Conservation (phyloP, 2,113 vertebrate genomes). For the Dasyurus viverrinus region DNA sequence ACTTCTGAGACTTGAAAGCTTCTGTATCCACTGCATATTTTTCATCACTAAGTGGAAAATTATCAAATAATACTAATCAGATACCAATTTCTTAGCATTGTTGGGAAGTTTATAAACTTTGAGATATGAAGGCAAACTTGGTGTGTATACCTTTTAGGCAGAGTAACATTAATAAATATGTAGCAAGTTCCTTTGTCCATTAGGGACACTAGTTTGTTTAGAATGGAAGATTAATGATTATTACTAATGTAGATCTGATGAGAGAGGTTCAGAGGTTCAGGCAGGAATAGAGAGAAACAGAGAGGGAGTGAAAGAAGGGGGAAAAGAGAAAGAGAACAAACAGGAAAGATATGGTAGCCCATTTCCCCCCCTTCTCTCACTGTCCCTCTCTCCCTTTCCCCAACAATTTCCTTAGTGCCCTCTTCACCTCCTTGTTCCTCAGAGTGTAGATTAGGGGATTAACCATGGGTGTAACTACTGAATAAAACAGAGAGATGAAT, state of each 20-base stretch:
- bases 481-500: slow-evolving; percentile 75
- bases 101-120: background rate
- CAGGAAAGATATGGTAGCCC: background rate
- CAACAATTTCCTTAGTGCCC: slow-evolving; percentile 54
- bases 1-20: background rate
- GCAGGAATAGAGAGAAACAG: background rate
- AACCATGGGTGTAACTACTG: slow-evolving; percentile 72
- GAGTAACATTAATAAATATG: background rate
- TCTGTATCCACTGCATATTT: background rate
- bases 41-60: background rate
- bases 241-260: background rate
- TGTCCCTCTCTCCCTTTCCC: slow-evolving; percentile 13
- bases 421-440: slow-evolving; percentile 77
- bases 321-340: background rate
- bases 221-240: background rate
- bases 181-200: background rate
- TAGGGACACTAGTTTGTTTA: background rate
- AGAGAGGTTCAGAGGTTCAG: background rate
- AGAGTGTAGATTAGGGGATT: slow-evolving; percentile 78
- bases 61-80: background rate
- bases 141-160: background rate
- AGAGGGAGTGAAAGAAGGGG: background rate
- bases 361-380: background rate
- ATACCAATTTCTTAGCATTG: background rate
- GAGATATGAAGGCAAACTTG: background rate